A percentile compares a stretch with the other conserved stretches of the same genome.
Conservation (phyloP, 2,113 vertebrate genomes). For the Cyprinodon brontotheroides region DNA sequence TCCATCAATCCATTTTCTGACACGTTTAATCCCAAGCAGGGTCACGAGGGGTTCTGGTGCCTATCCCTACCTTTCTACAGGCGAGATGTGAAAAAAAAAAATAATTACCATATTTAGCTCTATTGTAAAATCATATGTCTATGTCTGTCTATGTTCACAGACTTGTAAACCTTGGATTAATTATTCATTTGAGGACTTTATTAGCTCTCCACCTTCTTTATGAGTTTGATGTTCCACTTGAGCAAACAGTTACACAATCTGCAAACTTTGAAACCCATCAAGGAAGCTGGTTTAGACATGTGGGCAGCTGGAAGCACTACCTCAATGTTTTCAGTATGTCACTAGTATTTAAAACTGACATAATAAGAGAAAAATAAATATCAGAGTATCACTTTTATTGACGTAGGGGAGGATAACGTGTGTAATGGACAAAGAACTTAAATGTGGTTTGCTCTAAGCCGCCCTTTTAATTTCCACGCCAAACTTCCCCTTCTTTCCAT, state of each 20-base stretch:
- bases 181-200: background rate
- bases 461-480: conserved; percentile 30
- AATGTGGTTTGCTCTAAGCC: conserved; percentile 2
- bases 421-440: conserved; percentile 26
- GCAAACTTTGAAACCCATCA: background rate
- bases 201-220: background rate
- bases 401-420: conserved; percentile 34
- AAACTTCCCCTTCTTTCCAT: conserved; percentile 38
- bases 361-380: background rate
- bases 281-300: background rate
- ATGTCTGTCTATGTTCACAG: background rate
- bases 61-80: too few relatives aligned
- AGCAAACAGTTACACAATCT: conserved; percentile 18
- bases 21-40: too few relatives aligned
- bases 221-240: background rate
- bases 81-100: background rate
- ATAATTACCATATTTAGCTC: background rate
- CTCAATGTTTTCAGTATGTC: background rate
- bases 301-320: background rate
- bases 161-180: background rate
- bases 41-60: too few relatives aligned
- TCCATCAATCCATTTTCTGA: too few relatives aligned
- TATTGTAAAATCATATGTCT: background rate
- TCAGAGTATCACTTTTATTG: conserved; percentile 6
- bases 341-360: background rate